Evolutionary conservation across 2,888 invertebrate genomes (phyloP).

Genomic region (Miltochrista miniata): DNA sequence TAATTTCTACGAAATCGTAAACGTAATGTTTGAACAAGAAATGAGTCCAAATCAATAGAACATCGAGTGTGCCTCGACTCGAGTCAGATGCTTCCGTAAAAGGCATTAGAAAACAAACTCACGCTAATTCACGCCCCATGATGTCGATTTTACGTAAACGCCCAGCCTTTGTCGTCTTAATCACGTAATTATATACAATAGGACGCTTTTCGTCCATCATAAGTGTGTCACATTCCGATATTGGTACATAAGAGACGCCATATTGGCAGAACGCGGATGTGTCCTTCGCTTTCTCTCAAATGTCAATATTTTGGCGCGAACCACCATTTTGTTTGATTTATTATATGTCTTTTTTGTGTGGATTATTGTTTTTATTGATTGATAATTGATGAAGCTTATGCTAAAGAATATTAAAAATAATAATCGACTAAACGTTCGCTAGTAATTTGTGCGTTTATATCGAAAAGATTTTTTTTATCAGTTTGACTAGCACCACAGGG

Average conservation of each 20-base stretch:
- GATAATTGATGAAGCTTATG: too few species aligned
- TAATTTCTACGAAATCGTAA: too few species aligned
- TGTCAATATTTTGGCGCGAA: slow-evolving; percentile 41
- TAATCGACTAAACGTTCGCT: too few species aligned
- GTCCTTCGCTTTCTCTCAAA: slow-evolving; percentile 14
- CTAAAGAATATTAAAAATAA: too few species aligned
- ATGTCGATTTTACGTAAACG: slow-evolving; percentile 8
- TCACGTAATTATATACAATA: slow-evolving; percentile 23
- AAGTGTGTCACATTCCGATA: slow-evolving; percentile 33
- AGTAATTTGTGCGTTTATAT: too few species aligned
- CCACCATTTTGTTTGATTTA: slow-evolving; percentile 10
- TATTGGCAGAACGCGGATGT: slow-evolving; percentile 16
- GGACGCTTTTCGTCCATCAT: slow-evolving; percentile 13
- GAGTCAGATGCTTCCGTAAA: not conserved
- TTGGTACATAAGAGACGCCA: slow-evolving; percentile 31
- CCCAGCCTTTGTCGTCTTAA: slow-evolving; percentile 17
- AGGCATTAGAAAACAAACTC: not conserved
- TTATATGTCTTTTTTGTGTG: not conserved
- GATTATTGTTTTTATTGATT: too few species aligned
- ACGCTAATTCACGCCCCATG: not conserved
- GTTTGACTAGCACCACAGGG: too few species aligned
- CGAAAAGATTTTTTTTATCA: too few species aligned
- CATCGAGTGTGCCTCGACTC: too few species aligned
- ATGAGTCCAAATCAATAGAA: too few species aligned
- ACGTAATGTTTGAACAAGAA: too few species aligned